Conservation (phyloP, 2,888 invertebrate species). For the Meganola albula region DNA sequence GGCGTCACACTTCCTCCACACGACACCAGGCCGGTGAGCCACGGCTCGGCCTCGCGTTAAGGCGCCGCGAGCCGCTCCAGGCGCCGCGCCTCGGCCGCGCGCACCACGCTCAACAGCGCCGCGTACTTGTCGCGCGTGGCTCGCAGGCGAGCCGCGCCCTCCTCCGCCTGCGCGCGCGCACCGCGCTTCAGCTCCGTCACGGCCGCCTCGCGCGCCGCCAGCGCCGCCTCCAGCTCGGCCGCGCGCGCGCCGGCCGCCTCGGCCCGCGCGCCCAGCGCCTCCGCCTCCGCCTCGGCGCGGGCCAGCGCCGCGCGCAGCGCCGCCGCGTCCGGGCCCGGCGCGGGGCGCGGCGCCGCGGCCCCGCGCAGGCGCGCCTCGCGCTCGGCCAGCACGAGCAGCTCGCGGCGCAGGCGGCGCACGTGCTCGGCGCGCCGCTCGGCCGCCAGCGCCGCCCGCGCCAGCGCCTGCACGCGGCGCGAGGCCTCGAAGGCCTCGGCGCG, state of each 20-base stretch:
- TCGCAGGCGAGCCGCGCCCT: slow-evolving; percentile 77
- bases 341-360: slow-evolving; percentile 30
- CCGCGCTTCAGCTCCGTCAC: slow-evolving; percentile 68
- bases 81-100: slow-evolving; percentile 72
- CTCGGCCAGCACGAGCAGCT: slow-evolving; percentile 61
- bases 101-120: slow-evolving; percentile 75
- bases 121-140: slow-evolving; percentile 79
- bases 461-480: slow-evolving; percentile 55
- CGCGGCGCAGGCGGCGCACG: slow-evolving; percentile 61
- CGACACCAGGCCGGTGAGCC: slow-evolving; percentile 37
- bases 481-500: slow-evolving; percentile 55
- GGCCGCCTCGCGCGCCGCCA: slow-evolving; percentile 51
- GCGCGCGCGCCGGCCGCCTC: slow-evolving; percentile 62
- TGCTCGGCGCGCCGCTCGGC: slow-evolving; percentile 61
- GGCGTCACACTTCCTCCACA: slow-evolving; percentile 20
- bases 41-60: slow-evolving; percentile 16
- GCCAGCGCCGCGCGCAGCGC: slow-evolving; percentile 38
- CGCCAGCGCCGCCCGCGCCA: slow-evolving; percentile 50
- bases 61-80: slow-evolving; percentile 67
- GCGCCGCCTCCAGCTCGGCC: slow-evolving; percentile 57
- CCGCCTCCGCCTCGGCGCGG: slow-evolving; percentile 64
- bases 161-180: slow-evolving; percentile 75
- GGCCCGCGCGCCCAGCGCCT: slow-evolving; percentile 77
- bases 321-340: slow-evolving; percentile 28
- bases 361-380: slow-evolving; percentile 51